Conservation (phyloP, 2,113 vertebrate genomes). For the Gymnobelideus leadbeateri region DNA sequence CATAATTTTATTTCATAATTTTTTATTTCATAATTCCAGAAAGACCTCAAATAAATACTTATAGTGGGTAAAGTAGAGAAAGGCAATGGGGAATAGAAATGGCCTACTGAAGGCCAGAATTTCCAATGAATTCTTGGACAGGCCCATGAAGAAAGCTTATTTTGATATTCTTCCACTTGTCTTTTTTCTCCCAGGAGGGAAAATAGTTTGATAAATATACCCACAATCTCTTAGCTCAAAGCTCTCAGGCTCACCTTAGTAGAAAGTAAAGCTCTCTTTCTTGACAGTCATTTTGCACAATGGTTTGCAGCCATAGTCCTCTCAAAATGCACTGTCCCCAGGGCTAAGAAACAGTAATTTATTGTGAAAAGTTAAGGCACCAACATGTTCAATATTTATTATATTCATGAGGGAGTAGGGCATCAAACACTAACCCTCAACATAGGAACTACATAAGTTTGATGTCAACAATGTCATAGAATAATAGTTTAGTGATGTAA, state of each 20-base stretch:
- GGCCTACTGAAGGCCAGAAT: conserved; percentile 14
- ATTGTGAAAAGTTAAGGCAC: conserved; percentile 42
- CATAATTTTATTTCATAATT: conserved; percentile 20
- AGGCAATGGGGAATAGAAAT: not conserved
- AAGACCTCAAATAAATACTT: conserved; percentile 20
- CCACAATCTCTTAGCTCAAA: conserved; percentile 42
- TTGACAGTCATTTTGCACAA: not conserved
- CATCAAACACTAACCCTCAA: conserved; percentile 49
- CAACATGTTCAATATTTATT: conserved; percentile 21
- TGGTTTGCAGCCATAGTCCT: not conserved
- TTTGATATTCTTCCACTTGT: conserved; percentile 42
- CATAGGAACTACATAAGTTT: conserved; percentile 59
- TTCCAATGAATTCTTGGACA: conserved; percentile 41
- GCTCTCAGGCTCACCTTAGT: conserved; percentile 1
- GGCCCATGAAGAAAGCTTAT: not conserved
- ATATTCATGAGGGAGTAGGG: conserved; percentile 37
- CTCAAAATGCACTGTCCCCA: not conserved
- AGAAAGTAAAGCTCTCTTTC: not conserved
- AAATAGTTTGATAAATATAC: conserved; percentile 11
- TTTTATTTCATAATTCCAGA: conserved; percentile 1
- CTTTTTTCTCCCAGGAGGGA: conserved; percentile 14
- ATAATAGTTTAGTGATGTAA: not conserved
- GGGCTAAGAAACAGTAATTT: conserved; percentile 47
- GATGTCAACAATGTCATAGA: not conserved
- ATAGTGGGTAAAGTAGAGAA: conserved; percentile 8